Conservation (phyloP, 2,797 vertebrate genomes). For the Xenops minutus region DNA sequence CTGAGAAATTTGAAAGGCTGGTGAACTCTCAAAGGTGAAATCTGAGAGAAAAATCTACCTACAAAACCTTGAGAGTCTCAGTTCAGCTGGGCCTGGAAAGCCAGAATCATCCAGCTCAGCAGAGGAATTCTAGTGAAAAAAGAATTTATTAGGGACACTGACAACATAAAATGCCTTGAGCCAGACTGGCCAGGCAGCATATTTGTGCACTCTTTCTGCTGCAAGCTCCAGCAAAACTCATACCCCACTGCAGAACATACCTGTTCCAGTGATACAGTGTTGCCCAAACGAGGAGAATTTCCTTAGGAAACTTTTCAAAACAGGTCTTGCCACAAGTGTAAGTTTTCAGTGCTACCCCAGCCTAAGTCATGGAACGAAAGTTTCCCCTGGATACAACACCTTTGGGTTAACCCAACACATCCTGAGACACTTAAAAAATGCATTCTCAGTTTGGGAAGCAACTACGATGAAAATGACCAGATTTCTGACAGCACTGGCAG, state of each 20-base stretch:
- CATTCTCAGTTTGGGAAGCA: background rate
- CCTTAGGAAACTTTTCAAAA: background rate
- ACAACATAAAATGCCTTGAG: background rate
- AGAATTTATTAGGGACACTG: background rate
- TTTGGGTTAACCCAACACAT: background rate
- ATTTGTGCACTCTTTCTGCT: background rate
- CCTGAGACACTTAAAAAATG: background rate
- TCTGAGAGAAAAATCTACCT: background rate
- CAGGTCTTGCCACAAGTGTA: rapidly evolving
- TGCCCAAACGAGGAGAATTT: background rate
- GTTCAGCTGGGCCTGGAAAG: background rate
- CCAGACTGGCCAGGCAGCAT: background rate
- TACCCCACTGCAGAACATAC: background rate
- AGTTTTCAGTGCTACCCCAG: background rate
- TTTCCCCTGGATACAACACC: background rate
- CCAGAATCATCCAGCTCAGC: background rate
- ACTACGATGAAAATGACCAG: background rate
- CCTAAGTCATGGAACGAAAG: background rate
- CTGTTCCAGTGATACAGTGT: rapidly evolving
- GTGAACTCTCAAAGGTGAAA: background rate
- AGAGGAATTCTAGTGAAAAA: background rate
- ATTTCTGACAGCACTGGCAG: background rate
- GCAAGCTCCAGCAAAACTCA: background rate
- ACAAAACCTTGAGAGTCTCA: background rate
- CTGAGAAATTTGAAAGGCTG: background rate